A percentile compares a stretch with the other conserved stretches of the same genome.
Evolutionary conservation across 1,140 invertebrate genomes (phyloP).

Genomic region (Monomorium pharaonis): DNA sequence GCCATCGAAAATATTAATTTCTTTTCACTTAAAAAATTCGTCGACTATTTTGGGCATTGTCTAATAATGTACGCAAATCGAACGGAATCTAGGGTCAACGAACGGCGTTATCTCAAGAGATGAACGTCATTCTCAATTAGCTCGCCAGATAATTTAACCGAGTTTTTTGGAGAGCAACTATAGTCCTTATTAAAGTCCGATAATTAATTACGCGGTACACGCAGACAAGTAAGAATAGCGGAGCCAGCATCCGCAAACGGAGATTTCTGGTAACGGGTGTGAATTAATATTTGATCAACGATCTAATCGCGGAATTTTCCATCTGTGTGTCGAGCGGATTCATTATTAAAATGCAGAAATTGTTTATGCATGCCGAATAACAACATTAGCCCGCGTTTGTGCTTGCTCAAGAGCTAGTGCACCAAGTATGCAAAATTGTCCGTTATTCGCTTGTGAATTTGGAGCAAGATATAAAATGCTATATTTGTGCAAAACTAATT

Average conservation of each 20-base stretch:
- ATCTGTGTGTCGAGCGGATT: neutral
- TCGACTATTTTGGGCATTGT: neutral
- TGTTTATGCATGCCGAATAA: neutral
- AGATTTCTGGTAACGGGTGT: conserved; percentile 11
- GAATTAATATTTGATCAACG: conserved; percentile 49
- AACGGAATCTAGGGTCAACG: conserved; percentile 21
- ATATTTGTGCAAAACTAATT: neutral
- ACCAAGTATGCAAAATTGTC: neutral
- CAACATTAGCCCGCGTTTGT: neutral
- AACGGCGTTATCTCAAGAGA: conserved; percentile 23
- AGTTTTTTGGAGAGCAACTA: conserved; percentile 14
- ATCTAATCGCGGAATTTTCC: conserved; percentile 22
- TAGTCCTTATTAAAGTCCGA: conserved; percentile 36
- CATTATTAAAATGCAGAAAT: conserved; percentile 15
- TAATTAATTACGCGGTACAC: conserved; percentile 37
- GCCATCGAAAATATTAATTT: neutral
- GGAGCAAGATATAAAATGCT: neutral
- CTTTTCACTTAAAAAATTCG: neutral
- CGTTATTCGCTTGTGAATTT: neutral
- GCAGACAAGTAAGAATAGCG: conserved; percentile 42
- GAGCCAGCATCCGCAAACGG: conserved; percentile 15
- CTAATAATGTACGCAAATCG: conserved; percentile 18
- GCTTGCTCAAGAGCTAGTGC: neutral
- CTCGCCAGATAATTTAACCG: conserved; percentile 25
- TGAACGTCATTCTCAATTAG: conserved; percentile 46